Evolutionary conservation across 1,140 invertebrate species (phyloP).

Genomic region (Leptestheria dahalacensis): DNA sequence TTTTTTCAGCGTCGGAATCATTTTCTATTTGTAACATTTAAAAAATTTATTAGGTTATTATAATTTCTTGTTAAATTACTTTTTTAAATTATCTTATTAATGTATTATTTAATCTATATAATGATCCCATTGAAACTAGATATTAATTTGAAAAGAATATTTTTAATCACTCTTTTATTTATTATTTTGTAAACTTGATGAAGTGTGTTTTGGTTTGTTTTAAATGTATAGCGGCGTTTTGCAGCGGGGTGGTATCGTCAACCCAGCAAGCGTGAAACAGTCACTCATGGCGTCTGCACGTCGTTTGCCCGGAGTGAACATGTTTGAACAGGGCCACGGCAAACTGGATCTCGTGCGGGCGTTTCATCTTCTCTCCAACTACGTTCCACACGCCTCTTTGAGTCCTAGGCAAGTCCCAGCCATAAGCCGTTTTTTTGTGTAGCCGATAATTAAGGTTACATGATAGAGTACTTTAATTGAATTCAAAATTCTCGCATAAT

Average conservation of each 20-base stretch:
- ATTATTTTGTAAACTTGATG: too few species aligned
- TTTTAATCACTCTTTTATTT: background rate
- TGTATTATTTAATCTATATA: too few species aligned
- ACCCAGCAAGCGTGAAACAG: constrained; percentile 89
- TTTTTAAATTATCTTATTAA: too few species aligned
- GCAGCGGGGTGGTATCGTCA: constrained; percentile 46
- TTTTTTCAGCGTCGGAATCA: too few species aligned
- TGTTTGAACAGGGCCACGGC: constrained; percentile 95
- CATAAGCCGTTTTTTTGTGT: background rate
- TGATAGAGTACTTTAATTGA: too few species aligned
- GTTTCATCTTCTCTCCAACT: constrained; percentile 60
- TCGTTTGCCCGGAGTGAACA: constrained; percentile 66
- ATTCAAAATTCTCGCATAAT: too few species aligned
- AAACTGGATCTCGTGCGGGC: constrained; percentile 78
- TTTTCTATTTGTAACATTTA: too few species aligned
- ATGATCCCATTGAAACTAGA: too few species aligned
- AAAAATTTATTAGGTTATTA: too few species aligned
- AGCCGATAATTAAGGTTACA: too few species aligned
- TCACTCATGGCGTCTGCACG: constrained; percentile 74
- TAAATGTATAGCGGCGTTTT: constrained; percentile 31
- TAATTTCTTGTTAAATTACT: too few species aligned
- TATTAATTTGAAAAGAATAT: background rate
- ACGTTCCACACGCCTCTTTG: constrained; percentile 64
- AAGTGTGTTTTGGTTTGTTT: too few species aligned
- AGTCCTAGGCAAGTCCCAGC: constrained; percentile 28